Conservation (phyloP, 2,113 vertebrate species). For the Nettapus auritus region DNA sequence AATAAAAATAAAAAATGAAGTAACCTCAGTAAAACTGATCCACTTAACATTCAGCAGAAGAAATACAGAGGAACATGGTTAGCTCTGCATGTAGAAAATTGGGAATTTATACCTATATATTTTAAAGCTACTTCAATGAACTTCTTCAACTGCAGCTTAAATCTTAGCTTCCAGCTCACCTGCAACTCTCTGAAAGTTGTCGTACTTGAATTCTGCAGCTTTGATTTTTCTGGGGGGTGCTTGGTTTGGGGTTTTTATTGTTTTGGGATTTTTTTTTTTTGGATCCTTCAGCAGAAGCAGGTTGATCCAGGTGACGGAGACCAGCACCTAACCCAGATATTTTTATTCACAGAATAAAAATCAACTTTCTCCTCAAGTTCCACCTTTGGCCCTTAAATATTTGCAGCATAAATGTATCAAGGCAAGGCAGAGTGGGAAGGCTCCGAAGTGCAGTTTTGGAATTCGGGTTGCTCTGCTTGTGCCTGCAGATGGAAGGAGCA, state of each 20-base stretch:
- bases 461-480: not conserved
- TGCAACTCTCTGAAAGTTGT: not conserved
- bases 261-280: not conserved
- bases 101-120: conserved; percentile 6
- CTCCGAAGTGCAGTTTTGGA: not conserved
- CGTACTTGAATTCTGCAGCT: not conserved
- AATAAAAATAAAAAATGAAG: not conserved
- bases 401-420: not conserved
- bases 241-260: not conserved
- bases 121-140: conserved; percentile 33
- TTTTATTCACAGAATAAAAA: not conserved
- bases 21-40: conserved; percentile 1
- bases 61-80: not conserved
- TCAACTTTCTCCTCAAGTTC: not conserved
- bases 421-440: not conserved
- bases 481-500: not conserved
- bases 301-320: not conserved
- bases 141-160: conserved; percentile 17
- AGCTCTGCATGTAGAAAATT: not conserved
- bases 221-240: not conserved
- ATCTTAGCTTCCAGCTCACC: not conserved
- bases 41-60: conserved; percentile 33
- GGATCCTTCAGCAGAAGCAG: not conserved
- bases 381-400: not conserved
- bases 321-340: not conserved